Evolutionary conservation across 2,113 vertebrate genomes (phyloP).

Genomic region (Martes martes): DNA sequence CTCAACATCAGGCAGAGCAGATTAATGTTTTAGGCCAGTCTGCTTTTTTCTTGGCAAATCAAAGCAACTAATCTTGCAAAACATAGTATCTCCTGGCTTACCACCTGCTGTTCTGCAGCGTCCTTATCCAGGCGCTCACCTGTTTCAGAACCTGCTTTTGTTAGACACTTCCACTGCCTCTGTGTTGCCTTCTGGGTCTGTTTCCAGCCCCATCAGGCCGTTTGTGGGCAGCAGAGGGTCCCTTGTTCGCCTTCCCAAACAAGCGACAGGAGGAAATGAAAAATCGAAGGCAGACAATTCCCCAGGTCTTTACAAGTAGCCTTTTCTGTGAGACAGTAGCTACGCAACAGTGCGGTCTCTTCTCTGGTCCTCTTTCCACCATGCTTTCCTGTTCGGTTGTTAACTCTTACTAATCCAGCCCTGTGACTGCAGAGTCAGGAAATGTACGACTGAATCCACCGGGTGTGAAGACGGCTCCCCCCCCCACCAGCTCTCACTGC

Average conservation of each 20-base stretch:
- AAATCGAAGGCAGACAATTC: neutral
- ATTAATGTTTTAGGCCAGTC: neutral
- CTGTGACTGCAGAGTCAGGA: neutral
- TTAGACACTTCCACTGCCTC: accelerated
- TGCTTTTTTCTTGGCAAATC: neutral
- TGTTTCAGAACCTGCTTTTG: neutral
- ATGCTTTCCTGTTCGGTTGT: neutral
- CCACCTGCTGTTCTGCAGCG: no score
- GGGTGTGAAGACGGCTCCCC: neutral
- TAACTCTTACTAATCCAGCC: neutral
- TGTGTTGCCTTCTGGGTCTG: neutral
- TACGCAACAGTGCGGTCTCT: neutral
- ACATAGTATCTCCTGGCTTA: neutral
- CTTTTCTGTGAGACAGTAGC: neutral
- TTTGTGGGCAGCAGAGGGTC: neutral
- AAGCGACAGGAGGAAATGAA: neutral
- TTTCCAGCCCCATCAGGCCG: neutral
- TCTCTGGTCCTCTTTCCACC: neutral
- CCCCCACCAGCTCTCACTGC: neutral
- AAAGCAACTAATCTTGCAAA: neutral
- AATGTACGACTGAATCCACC: accelerated
- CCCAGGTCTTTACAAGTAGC: neutral
- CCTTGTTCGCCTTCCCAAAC: neutral
- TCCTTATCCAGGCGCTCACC: neutral
- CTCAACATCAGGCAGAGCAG: neutral